phyloP scores from a whole-genome alignment of 2,797 vertebrate genomes.

The Rhinogobio ventralis region DNA sequence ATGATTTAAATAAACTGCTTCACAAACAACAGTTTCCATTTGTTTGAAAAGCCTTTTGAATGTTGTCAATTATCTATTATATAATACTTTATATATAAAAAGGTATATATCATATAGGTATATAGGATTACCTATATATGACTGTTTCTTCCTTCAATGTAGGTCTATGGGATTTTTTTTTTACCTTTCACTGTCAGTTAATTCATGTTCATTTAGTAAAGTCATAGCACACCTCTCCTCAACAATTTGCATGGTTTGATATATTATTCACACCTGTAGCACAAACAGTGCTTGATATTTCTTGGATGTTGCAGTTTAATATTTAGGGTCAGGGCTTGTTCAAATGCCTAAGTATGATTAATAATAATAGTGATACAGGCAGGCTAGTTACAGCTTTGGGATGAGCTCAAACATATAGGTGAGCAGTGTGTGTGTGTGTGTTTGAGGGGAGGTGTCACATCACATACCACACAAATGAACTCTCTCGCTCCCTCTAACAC shows the following conservation, averaged over 20 bases:
- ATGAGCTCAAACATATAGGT: background rate
- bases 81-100: no score
- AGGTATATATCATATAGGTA: no score
- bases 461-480: slow-evolving; percentile 20
- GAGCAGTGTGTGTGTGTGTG: background rate
- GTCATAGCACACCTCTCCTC: background rate
- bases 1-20: no score
- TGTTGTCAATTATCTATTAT: no score
- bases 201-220: background rate
- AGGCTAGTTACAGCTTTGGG: background rate
- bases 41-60: no score
- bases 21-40: no score
- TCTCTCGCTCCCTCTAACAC: slow-evolving; percentile 30
- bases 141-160: background rate
- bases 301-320: no score
- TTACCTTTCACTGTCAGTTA: background rate
- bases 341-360: background rate
- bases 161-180: background rate
- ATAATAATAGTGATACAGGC: background rate
- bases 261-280: background rate
- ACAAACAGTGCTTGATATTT: background rate
- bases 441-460: slow-evolving; percentile 18
- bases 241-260: background rate
- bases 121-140: no score
- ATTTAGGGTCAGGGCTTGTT: background rate